Base-by-base conservation (phyloP, 1,140 invertebrate genomes). In the Bombus impatiens region DNA sequence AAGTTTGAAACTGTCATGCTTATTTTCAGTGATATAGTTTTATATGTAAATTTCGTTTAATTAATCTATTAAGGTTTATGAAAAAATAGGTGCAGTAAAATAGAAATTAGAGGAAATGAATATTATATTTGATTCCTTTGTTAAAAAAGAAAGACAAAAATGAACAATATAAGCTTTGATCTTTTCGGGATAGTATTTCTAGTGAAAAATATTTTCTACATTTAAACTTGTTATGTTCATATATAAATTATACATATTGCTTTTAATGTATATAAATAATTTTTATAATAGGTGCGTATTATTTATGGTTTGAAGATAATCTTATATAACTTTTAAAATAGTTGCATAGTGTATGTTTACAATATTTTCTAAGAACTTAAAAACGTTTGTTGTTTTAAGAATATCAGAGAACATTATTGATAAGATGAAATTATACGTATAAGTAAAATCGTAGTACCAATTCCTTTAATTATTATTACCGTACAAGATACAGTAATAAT, bases 331-430 rank as follows among this genome's bases (percentile, higher is more conserved):
- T 71, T 71, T 40, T 67, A 32, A n/a, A 35, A 70, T 53, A 53
- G 65, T 80, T 70, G 78, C 78, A 80, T 47, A 47, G 13, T 80
- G 78, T 35, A 70, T 32, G n/a, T 78, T 62, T 78, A 40, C 25
- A 40, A 59, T 57, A 22, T 76, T 57, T 72, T 15, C 2, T 35
- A 53, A 53, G 28, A 28, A 37, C 8, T 78, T 40, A 12, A 13
- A 74, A 40, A 57, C 13, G 15, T 28, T 25, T 57, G 25, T 25
- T 53, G 25, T 40, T 40, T 47, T n/a, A 28, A 47, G 12, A 53
- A 70, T 53, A 10, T 40, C 2, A 10, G 3, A 5, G 25, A 67
- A 67, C 28, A 65, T 42, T 71, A 59, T 13, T 40, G 9, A 40
- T 32, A 4, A 42, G 59, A 62, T 28, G 3, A 65, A 32, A 42